A percentile compares a stretch with the other conserved stretches of the same genome.
Conservation (phyloP, 1,140 invertebrate genomes). For the Solenopsis fugax region DNA sequence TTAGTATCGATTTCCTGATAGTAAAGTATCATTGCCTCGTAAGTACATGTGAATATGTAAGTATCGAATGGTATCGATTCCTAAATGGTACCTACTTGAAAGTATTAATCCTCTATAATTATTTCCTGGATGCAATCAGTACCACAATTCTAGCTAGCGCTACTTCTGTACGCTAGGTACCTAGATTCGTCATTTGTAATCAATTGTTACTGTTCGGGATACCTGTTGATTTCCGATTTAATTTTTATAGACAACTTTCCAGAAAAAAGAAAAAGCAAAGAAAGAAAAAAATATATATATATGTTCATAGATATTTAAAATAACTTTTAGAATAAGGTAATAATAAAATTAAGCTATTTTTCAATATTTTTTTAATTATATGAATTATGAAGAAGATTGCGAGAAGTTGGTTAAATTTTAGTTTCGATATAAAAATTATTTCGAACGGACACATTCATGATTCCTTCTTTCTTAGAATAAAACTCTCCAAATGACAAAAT, state of each 20-base stretch:
- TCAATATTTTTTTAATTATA: not conserved
- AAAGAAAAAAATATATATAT: not conserved
- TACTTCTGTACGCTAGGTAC: not conserved
- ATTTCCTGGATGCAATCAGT: not conserved
- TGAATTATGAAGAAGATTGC: not conserved
- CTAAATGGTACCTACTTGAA: slow-evolving; percentile 32
- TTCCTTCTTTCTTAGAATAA: not conserved
- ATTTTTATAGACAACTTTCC: not conserved
- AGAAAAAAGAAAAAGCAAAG: not conserved
- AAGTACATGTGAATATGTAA: slow-evolving; percentile 49
- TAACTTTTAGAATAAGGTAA: slow-evolving; percentile 12
- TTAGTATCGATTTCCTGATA: slow-evolving; percentile 37
- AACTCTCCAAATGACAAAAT: not conserved
- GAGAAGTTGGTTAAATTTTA: not conserved
- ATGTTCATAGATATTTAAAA: slow-evolving; percentile 6
- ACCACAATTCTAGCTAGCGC: not conserved
- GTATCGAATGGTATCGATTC: slow-evolving; percentile 50
- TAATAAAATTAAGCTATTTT: not conserved
- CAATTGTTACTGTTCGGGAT: not conserved
- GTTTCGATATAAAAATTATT: slow-evolving; percentile 7
- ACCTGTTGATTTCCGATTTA: not conserved
- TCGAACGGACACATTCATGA: not conserved
- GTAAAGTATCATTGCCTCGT: slow-evolving; percentile 32
- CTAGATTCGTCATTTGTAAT: not conserved
- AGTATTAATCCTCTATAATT: slow-evolving; percentile 37